Percentiles rank a stretch among this genome's conserved stretches.
Evolutionary conservation across 2,113 vertebrate species (phyloP).

Genomic region (Hippocampus zosterae): DNA sequence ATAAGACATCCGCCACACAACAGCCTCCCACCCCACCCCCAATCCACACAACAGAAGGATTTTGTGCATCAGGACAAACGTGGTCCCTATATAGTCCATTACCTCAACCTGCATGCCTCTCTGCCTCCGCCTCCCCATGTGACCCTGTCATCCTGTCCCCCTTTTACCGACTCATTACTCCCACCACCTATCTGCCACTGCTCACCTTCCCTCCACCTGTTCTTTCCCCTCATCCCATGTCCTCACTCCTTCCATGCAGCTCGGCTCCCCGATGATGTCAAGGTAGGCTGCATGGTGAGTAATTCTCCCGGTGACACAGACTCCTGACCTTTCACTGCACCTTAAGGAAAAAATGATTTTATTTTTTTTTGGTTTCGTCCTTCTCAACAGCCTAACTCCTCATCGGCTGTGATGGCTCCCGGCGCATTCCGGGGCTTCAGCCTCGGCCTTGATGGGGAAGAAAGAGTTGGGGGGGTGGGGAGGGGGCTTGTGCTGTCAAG

Average conservation of each 20-base stretch:
- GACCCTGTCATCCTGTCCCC: constrained; percentile 56
- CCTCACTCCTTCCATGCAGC: constrained; percentile 32
- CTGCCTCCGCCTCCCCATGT: constrained; percentile 35
- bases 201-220: constrained; percentile 58
- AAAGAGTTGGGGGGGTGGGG: constrained; percentile 3
- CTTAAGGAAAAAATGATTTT: constrained; percentile 51
- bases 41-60: constrained; percentile 5
- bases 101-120: constrained; percentile 60
- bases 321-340: constrained; percentile 65
- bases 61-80: constrained; percentile 29
- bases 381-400: constrained; percentile 49
- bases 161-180: constrained; percentile 53
- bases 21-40: not conserved
- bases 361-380: constrained; percentile 20
- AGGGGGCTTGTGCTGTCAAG: constrained; percentile 45
- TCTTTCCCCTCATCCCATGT: constrained; percentile 28
- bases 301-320: constrained; percentile 62
- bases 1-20: constrained; percentile 43
- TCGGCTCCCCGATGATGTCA: constrained; percentile 46
- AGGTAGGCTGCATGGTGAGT: constrained; percentile 52
- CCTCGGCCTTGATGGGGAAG: constrained; percentile 30
- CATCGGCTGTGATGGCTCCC: constrained; percentile 55
- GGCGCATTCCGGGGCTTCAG: constrained; percentile 36
- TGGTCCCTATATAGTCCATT: constrained; percentile 45
- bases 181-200: constrained; percentile 44